Evolutionary conservation across 2,113 vertebrate genomes (phyloP).

Genomic region (Chaetodon auriga): DNA sequence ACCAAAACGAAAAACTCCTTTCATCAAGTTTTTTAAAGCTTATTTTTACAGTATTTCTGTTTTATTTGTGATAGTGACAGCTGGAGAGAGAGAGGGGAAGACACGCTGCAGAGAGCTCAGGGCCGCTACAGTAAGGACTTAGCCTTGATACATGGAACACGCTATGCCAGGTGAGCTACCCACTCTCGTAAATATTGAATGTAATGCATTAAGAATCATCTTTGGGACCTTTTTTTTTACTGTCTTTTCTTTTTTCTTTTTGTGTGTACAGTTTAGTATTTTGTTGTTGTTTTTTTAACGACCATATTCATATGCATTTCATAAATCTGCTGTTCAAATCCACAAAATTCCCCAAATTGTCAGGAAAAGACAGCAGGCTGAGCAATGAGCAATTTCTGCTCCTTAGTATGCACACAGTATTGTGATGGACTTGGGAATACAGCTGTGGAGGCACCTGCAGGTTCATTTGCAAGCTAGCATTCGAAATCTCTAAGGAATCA

Average conservation of each 20-base stretch:
- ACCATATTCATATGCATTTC: constrained; percentile 8
- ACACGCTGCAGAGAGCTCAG: too few species aligned
- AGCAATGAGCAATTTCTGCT: constrained; percentile 62
- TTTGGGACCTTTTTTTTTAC: neutral
- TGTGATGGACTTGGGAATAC: constrained; percentile 86
- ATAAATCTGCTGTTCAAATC: constrained; percentile 36
- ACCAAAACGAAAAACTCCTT: neutral
- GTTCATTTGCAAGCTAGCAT: constrained; percentile 89
- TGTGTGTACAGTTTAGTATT: neutral
- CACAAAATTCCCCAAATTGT: constrained; percentile 33
- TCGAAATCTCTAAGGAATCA: constrained; percentile 86
- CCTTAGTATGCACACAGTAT: constrained; percentile 83
- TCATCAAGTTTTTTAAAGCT: too few species aligned
- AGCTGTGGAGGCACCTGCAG: constrained; percentile 88
- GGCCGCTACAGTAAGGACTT: too few species aligned
- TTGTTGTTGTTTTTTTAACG: neutral
- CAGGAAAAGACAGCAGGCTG: constrained; percentile 49
- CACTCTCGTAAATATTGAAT: neutral
- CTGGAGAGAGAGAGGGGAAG: too few species aligned
- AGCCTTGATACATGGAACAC: too few species aligned
- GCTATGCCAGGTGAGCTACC: too few species aligned
- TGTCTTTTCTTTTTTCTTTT: neutral
- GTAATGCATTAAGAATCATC: neutral
- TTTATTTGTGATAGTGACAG: too few species aligned
- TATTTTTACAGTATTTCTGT: too few species aligned